Evolutionary conservation across 2,888 invertebrate species (phyloP), one percentile per base, ranked within the genome.

Genomic region (Andrena praecox): DNA sequence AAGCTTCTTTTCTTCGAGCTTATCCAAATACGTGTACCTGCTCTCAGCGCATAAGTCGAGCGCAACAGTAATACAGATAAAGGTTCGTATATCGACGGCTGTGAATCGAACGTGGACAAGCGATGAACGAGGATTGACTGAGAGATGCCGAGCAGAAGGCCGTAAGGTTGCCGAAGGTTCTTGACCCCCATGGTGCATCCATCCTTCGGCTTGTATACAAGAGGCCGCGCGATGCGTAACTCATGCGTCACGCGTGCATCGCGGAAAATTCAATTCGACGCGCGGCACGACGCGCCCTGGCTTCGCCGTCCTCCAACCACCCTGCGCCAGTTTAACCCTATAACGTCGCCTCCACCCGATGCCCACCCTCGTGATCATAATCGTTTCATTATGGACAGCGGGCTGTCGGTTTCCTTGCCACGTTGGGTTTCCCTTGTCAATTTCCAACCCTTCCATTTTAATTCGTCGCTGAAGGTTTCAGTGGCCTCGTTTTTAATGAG

Each of bases 181-280:
- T 91, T 89, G 88, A 88, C 86, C 87, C 68, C 24, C 20, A 1
- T 50, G 69, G 59, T 60, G 64, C 56, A 60, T 42, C 77, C 80
- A 52, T 79, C 72, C 70, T 76, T 73, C 62, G 35, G 62, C 67
- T 64, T 66, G 35, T 60, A 27, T 63, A 67, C 67, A 42, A 72
- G 56, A 73, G 59, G 31, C 56, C 52, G 59, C 73, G 31, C 33
- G 76, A 73, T 77, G 80, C 85, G 87, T 77, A 66, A 83, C 73
- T 60, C 78, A 67, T 48, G 71, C 68, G 48, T 68, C 69, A 69
- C 63, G 77, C 48, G 64, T 77, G 59, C 62, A 69, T 63, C 76
- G 84, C 67, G 68, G 82, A 82, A 87, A 89, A 89, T 89, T 87
- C 42, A 88, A 88, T 88, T 81, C 82, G 88, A 89, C 80, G 54